Percentiles rank a stretch among this genome's conserved stretches.
Conservation (phyloP, 2,113 vertebrate genomes). For the Anthoscopus minutus region DNA sequence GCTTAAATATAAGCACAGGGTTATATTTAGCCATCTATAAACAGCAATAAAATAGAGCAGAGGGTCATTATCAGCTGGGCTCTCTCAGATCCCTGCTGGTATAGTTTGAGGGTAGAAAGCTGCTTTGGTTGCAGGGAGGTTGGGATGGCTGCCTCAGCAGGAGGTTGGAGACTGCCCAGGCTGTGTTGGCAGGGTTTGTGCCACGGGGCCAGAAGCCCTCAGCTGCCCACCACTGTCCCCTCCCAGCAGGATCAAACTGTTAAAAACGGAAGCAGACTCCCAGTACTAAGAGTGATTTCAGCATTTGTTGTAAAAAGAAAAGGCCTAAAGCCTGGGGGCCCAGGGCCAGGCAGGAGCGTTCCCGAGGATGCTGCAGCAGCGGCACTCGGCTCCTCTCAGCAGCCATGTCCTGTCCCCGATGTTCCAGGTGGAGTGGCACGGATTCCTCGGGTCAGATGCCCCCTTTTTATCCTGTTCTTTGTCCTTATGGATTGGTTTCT, state of each 20-base stretch:
- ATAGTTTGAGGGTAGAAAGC: neutral
- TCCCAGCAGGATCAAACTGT: rapidly evolving
- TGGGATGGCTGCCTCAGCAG: neutral
- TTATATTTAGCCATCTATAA: slow-evolving; percentile 35
- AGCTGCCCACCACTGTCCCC: neutral
- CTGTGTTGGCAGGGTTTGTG: neutral
- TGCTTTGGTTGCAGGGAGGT: rapidly evolving
- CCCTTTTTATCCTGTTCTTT: no score
- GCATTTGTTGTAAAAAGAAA: no score
- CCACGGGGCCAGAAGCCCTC: neutral
- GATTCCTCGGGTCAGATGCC: no score
- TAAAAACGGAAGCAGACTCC: no score
- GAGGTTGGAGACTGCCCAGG: neutral
- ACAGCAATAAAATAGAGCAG: neutral
- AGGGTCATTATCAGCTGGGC: neutral
- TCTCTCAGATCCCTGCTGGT: neutral
- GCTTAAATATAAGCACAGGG: neutral
- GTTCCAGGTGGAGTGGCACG: no score
- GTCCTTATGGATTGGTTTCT: no score
- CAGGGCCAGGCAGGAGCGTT: no score
- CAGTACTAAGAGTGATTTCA: no score
- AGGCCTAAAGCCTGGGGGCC: no score
- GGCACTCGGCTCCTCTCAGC: no score
- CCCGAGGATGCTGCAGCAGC: no score
- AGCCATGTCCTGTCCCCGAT: no score